Evolutionary conservation across 2,797 vertebrate genomes (phyloP).

Genomic region (Xiphophorus birchmanni): DNA sequence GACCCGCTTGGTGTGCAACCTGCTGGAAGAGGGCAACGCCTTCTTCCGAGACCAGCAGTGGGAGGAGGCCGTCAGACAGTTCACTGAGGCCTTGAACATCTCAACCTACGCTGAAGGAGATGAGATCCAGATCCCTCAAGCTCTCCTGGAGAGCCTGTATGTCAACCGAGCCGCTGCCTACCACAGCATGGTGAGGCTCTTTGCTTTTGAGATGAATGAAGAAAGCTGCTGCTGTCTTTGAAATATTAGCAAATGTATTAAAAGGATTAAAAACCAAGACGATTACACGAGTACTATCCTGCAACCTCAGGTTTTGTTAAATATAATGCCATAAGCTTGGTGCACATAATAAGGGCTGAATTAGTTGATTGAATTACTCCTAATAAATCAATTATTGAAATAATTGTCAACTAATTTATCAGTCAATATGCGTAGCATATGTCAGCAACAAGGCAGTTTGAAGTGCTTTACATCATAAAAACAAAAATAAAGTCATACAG

Average conservation of each 20-base stretch:
- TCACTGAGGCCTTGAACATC: conserved; percentile 90
- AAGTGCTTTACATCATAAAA: no score
- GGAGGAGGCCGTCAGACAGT: conserved; percentile 84
- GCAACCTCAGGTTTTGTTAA: neutral
- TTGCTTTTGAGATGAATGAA: no score
- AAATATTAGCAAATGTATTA: neutral
- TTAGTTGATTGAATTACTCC: no score
- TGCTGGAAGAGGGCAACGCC: conserved; percentile 91
- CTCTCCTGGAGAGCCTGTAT: conserved; percentile 88
- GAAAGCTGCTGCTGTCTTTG: neutral
- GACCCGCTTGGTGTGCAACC: conserved; percentile 89
- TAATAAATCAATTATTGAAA: no score
- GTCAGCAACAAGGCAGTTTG: no score
- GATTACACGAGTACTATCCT: neutral
- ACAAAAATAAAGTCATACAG: no score
- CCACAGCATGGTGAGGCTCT: conserved; percentile 87
- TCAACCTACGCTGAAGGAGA: conserved; percentile 85
- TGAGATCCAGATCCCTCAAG: conserved; percentile 82
- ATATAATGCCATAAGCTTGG: neutral
- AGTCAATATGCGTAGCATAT: no score
- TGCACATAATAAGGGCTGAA: neutral
- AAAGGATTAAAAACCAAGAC: neutral
- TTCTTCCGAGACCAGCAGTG: conserved; percentile 86
- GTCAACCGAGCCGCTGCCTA: conserved; percentile 91
- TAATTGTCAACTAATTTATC: no score